Evolutionary conservation across 2,797 vertebrate genomes (phyloP).

Genomic region (Sandelia bainsii): DNA sequence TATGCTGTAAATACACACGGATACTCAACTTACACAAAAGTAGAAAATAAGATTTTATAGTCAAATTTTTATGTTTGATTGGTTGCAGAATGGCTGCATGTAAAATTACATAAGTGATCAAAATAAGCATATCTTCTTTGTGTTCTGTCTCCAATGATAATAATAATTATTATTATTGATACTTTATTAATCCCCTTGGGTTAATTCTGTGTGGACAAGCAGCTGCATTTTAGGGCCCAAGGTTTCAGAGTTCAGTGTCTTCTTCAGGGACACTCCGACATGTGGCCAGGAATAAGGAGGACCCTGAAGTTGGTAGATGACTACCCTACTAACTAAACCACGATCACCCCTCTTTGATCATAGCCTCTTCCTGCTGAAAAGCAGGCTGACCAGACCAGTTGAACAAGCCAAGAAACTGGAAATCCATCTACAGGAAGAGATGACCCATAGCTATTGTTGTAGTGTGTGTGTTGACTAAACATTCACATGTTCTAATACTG

Average conservation of each 20-base stretch:
- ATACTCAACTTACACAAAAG: neutral
- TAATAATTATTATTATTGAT: too few relatives aligned
- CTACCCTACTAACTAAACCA: neutral
- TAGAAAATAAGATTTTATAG: too few relatives aligned
- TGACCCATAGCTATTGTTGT: neutral
- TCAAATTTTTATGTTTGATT: neutral
- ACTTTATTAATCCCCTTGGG: too few relatives aligned
- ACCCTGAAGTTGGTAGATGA: too few relatives aligned
- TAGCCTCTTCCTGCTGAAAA: neutral
- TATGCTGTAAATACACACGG: neutral
- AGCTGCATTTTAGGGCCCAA: too few relatives aligned
- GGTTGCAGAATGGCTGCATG: neutral
- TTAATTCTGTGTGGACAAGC: too few relatives aligned
- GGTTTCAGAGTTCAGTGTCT: too few relatives aligned
- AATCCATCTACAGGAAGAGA: neutral
- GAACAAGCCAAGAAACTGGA: neutral
- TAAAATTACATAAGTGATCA: neutral
- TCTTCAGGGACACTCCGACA: too few relatives aligned
- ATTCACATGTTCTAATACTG: neutral
- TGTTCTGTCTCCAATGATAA: neutral
- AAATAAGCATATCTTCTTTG: too few relatives aligned
- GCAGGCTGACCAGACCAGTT: neutral
- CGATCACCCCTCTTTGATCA: neutral
- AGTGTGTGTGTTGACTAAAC: neutral
- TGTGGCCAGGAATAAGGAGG: too few relatives aligned